These are phyloP conservation scores for Sphecodes monilicornis DNA, from an alignment of 2,888 invertebrate species.

Conservation along the genomic window DNA sequence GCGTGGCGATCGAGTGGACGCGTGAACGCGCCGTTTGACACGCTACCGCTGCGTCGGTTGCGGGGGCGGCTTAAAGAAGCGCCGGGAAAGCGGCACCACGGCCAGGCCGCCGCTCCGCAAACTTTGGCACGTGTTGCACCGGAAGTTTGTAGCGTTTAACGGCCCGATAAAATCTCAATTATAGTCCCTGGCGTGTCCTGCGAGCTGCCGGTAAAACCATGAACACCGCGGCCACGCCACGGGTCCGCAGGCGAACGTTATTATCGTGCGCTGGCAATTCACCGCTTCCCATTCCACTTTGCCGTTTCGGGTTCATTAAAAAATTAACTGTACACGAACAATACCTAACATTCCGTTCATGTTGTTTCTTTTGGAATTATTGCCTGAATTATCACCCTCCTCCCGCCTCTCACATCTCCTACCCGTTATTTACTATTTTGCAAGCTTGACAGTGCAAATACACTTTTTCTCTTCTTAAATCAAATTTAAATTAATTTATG, in stretches of 20 bases:
- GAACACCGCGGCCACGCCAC: conserved; percentile 12
- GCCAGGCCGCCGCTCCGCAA: conserved; percentile 34
- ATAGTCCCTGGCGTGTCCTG: conserved; percentile 62
- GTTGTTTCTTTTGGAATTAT: not conserved
- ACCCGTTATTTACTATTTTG: too few species aligned
- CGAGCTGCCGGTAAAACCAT: conserved; percentile 48
- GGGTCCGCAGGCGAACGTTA: conserved; percentile 21
- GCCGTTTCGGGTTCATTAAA: conserved; percentile 15
- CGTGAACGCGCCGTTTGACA: conserved; percentile 27
- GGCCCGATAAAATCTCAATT: conserved; percentile 72
- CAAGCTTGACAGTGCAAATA: too few species aligned
- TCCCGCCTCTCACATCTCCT: not conserved
- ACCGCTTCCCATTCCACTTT: conserved; percentile 27
- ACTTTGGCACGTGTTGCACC: conserved; percentile 69
- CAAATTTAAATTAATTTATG: too few species aligned
- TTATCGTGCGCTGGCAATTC: conserved; percentile 40
- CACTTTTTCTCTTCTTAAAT: too few species aligned
- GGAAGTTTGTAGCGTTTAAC: conserved; percentile 68
- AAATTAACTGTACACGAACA: not conserved
- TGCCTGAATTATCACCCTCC: not conserved
- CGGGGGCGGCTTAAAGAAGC: conserved; percentile 44
- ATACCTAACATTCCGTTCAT: not conserved
- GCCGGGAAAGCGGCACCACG: conserved; percentile 15
- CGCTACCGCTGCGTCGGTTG: not conserved
- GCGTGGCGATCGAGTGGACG: not conserved